Conservation (phyloP, 2,797 vertebrate species). For the Thamnophis elegans region DNA sequence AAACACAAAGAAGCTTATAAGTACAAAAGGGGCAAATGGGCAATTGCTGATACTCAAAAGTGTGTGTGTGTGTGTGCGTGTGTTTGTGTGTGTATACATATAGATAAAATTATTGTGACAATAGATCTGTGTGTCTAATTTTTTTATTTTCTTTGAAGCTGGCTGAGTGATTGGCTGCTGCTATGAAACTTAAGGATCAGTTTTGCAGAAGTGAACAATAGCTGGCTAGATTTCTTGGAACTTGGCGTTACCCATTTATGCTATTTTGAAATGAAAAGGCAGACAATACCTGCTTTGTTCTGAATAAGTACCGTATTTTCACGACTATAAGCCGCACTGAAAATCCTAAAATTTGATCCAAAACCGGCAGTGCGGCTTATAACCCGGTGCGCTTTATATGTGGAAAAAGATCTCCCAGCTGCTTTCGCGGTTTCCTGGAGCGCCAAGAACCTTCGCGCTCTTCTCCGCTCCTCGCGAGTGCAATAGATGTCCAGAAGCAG, state of each 20-base stretch:
- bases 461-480: too few relatives aligned
- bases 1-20: neutral
- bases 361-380: too few relatives aligned
- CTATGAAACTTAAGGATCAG: neutral
- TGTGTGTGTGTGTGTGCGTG: neutral
- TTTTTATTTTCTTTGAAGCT: neutral
- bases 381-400: too few relatives aligned
- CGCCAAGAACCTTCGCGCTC: too few relatives aligned
- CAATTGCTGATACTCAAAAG: neutral
- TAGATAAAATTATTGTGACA: neutral
- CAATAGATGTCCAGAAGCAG: too few relatives aligned
- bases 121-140: neutral
- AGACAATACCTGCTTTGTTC: neutral
- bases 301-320: too few relatives aligned
- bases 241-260: neutral
- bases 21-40: neutral
- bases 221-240: neutral
- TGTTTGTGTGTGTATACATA: neutral
- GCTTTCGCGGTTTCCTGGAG: too few relatives aligned
- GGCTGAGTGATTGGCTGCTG: neutral
- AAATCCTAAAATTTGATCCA: too few relatives aligned
- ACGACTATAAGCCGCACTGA: too few relatives aligned
- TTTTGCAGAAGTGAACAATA: neutral
- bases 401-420: too few relatives aligned
- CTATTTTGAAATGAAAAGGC: neutral